phyloP scores from a whole-genome alignment of 2,797 vertebrate genomes.

The Acestrorhynchus altus region DNA sequence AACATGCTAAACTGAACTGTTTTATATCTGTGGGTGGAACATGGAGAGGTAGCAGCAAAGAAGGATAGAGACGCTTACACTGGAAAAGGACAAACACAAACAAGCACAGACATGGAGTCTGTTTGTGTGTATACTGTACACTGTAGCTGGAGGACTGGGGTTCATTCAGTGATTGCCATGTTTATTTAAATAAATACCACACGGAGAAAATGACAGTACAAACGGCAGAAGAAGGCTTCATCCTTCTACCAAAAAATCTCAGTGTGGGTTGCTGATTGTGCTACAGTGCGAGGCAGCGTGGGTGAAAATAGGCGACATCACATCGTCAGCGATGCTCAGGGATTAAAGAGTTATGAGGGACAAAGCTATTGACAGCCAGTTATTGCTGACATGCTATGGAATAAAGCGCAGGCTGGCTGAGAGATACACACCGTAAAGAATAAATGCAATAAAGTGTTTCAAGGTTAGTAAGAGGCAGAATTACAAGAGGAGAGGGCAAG shows the following conservation, averaged over 20 bases:
- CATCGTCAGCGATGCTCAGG: slow-evolving; percentile 22
- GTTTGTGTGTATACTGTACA: not conserved
- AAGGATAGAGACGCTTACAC: not conserved
- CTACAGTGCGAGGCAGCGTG: slow-evolving; percentile 16
- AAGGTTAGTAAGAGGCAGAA: not conserved
- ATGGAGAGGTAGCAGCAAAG: not conserved
- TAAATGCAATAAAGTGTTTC: not conserved
- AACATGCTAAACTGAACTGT: not conserved
- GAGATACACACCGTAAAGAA: not conserved
- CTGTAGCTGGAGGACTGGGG: not conserved
- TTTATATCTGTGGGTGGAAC: not conserved
- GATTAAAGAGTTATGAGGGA: slow-evolving; percentile 23
- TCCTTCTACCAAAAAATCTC: slow-evolving; percentile 18
- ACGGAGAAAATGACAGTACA: not conserved
- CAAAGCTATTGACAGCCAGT: slow-evolving; percentile 17
- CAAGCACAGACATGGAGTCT: not conserved
- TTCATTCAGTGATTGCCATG: not conserved
- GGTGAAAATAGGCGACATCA: slow-evolving; percentile 29
- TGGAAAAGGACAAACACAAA: not conserved
- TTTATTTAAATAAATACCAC: slow-evolving; percentile 8
- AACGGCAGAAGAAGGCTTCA: not conserved
- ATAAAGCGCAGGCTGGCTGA: not conserved
- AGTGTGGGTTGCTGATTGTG: slow-evolving; percentile 31
- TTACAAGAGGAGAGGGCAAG: not conserved
- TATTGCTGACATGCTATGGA: slow-evolving; percentile 5